Base-by-base conservation (phyloP, 2,797 vertebrate species). In the Eospalax fontanierii region DNA sequence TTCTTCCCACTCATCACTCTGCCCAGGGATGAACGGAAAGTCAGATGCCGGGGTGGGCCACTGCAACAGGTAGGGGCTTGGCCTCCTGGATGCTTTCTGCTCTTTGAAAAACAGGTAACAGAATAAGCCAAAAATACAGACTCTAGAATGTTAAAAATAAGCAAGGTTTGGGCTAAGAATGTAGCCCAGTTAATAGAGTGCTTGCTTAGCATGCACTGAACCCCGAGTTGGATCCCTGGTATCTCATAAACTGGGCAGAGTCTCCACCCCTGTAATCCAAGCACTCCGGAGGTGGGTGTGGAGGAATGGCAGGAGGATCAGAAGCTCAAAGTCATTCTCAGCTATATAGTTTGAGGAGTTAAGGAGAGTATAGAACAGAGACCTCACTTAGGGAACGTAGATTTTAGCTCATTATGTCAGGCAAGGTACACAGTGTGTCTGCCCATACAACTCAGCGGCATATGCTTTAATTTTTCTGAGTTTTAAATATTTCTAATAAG, bases 401-500 rank as follows among this genome's bases (percentile, higher is more conserved):
- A 66, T 2, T 54, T 1, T 19, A 80, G 35, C n/a, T 28, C 26
- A 19, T 10, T 11, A 26, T 68, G 73, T 86, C 21, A 80, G 50
- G 18, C 50, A 61, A 6, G 43, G 24, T 35, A 28, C 4, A 50
- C n/a, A 50, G 46, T 8, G 73, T 57, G 12, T 75, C 73, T 80
- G 38, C 65, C 43, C 65, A 33, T 3, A 65, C 26, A 76, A 57
- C 33, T 33, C 24, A 66, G 28, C n/a, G n/a, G 7, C 76, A 35
- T 24, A 46, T 19, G 59, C 65, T 79, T 75, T 85, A 12, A 50
- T 68, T 87, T 75, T 71, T 85, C 40, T 6, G 38, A 26, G 65
- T 71, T 96, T 76, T 80, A 88, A 95, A 88, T 61, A 16, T 81
- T 90, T 84, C 61, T 87, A 78, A 0, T 46, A 84, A 28, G 26